These are phyloP conservation scores for Tipula vernalis DNA, from an alignment of 2,888 invertebrate species.

Conservation along the genomic window DNA sequence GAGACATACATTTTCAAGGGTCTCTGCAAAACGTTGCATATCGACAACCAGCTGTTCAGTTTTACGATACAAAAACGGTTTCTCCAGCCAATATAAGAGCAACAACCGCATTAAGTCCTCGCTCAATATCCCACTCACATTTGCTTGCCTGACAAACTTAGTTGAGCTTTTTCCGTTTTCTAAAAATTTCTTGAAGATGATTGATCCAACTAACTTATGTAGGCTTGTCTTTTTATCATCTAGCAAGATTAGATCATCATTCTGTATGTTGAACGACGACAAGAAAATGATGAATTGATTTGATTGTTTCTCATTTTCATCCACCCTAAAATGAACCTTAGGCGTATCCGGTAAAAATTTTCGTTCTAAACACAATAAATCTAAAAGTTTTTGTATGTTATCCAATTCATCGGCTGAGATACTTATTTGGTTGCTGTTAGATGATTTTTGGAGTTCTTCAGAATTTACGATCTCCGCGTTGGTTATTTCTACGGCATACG, in stretches of 20 bases:
- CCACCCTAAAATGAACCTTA: slow-evolving; percentile 43
- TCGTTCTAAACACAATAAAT: slow-evolving; percentile 40
- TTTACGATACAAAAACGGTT: slow-evolving; percentile 37
- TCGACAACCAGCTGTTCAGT: slow-evolving; percentile 38
- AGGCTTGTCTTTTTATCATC: slow-evolving; percentile 27
- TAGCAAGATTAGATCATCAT: slow-evolving; percentile 28
- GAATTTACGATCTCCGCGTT: slow-evolving; percentile 20
- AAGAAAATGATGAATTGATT: slow-evolving; percentile 44
- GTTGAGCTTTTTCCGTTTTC: slow-evolving; percentile 34
- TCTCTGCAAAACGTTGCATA: slow-evolving; percentile 52
- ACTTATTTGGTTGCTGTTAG: slow-evolving; percentile 19
- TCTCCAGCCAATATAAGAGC: slow-evolving; percentile 59
- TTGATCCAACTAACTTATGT: slow-evolving; percentile 26
- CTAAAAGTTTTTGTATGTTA: slow-evolving; percentile 49
- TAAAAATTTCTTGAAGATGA: slow-evolving; percentile 27
- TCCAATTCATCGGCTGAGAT: slow-evolving; percentile 37
- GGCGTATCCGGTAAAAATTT: slow-evolving; percentile 28
- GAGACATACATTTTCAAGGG: slow-evolving; percentile 52
- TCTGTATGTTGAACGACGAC: slow-evolving; percentile 26
- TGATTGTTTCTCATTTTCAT: slow-evolving; percentile 35
- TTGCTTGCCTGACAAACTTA: slow-evolving; percentile 25
- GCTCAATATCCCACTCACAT: slow-evolving; percentile 28
- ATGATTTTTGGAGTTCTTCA: slow-evolving; percentile 28
- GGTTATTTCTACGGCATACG: slow-evolving; percentile 21
- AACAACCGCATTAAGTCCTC: slow-evolving; percentile 56